These are phyloP conservation scores for Pycnonotus jocosus DNA, from an alignment of 2,113 vertebrate species.

Conservation along the genomic window DNA sequence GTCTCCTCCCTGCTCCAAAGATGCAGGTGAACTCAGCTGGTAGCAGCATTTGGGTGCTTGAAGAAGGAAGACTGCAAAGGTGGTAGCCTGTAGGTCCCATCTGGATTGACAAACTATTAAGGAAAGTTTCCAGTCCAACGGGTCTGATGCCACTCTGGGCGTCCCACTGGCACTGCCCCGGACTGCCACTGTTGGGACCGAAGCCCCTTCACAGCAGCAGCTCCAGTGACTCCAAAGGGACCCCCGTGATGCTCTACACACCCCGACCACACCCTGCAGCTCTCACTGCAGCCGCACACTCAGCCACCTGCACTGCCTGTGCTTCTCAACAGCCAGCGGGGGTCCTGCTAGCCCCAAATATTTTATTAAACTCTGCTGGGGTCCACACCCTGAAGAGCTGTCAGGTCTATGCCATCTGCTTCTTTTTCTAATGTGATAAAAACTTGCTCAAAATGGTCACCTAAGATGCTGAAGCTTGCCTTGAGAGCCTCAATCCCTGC, in stretches of 20 bases:
- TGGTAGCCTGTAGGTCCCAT: neutral
- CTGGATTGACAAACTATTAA: neutral
- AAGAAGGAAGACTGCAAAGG: neutral
- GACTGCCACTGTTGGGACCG: neutral
- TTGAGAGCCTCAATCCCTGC: neutral
- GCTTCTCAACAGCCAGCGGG: neutral
- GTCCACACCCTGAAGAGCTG: neutral
- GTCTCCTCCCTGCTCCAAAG: neutral
- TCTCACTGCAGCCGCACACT: neutral
- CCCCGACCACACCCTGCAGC: too few species aligned
- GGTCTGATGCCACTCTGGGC: neutral
- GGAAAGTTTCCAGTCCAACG: neutral
- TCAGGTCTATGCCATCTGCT: neutral
- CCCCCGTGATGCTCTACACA: neutral
- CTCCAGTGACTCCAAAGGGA: neutral
- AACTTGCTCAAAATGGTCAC: neutral
- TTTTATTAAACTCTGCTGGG: neutral
- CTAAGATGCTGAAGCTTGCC: neutral
- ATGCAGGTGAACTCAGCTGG: neutral
- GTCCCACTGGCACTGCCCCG: neutral
- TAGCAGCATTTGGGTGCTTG: neutral
- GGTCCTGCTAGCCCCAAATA: neutral
- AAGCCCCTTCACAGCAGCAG: neutral
- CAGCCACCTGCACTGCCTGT: neutral
- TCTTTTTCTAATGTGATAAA: neutral